A percentile compares a stretch with the other conserved stretches of the same genome.
Conservation (phyloP, 2,113 vertebrate species). For the Otus sunia region DNA sequence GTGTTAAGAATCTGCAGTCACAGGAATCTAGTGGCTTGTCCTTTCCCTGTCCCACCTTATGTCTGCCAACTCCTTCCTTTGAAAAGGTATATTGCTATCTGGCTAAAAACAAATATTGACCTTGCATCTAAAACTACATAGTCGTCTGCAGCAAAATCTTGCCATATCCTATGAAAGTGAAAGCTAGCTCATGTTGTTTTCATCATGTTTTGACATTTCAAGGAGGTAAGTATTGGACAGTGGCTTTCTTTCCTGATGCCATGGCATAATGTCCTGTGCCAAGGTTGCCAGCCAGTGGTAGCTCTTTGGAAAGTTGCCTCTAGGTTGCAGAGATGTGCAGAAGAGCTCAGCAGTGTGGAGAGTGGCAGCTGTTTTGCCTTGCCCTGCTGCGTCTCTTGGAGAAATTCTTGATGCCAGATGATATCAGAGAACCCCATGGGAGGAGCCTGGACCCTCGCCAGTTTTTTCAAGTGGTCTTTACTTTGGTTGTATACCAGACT, state of each 20-base stretch:
- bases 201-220: not conserved
- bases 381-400: not conserved
- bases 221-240: not conserved
- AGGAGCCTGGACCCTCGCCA: not conserved
- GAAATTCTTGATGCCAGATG: not conserved
- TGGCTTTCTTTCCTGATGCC: not conserved
- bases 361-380: not conserved
- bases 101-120: not conserved
- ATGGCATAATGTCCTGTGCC: accelerated
- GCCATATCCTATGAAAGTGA: not conserved
- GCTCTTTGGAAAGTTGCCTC: not conserved
- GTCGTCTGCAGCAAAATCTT: not conserved
- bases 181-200: not conserved
- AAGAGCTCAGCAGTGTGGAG: accelerated
- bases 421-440: not conserved
- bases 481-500: accelerated
- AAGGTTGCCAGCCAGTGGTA: not conserved
- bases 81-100: not conserved
- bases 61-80: not conserved
- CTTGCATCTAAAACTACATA: not conserved
- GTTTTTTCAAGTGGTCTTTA: not conserved
- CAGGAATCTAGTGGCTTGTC: not conserved
- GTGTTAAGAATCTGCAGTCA: not conserved
- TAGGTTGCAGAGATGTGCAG: not conserved
- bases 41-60: not conserved